Conservation (phyloP, 2,113 vertebrate species). For the Oostethus manadensis region DNA sequence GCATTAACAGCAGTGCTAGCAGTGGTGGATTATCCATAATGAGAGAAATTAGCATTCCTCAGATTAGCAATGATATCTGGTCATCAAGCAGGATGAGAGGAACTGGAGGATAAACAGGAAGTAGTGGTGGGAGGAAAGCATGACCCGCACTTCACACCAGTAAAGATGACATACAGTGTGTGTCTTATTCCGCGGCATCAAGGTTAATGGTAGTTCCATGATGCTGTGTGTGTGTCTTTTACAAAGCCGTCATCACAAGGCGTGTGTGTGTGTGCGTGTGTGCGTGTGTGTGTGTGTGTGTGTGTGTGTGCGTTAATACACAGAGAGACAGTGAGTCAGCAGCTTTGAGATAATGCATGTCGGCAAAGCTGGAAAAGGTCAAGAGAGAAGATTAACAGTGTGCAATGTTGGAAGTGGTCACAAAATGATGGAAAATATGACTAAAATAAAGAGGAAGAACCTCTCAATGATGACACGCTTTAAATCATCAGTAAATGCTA, state of each 20-base stretch:
- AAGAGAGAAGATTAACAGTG: constrained; percentile 20
- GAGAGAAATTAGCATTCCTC: neutral
- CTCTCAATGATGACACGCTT: too few species aligned
- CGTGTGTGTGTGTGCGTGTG: neutral
- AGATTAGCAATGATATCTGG: too few species aligned
- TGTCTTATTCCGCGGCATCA: too few species aligned
- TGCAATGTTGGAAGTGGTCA: neutral
- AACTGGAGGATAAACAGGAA: too few species aligned
- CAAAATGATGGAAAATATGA: neutral
- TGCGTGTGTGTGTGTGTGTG: neutral
- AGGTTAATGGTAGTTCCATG: too few species aligned
- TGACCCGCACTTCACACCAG: too few species aligned
- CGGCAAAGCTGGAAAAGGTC: constrained; percentile 6
- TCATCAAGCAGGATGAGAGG: too few species aligned
- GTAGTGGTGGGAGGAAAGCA: too few species aligned
- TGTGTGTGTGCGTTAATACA: neutral
- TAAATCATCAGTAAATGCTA: too few species aligned
- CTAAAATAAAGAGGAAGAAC: too few species aligned
- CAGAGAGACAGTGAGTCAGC: neutral
- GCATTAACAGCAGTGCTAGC: neutral
- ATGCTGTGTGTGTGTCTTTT: constrained; percentile 1
- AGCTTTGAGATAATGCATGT: constrained; percentile 5
- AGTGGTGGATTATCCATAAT: neutral
- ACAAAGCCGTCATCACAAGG: neutral
- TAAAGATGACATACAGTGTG: too few species aligned